Base-by-base conservation (phyloP, 2,888 invertebrate species). In the Drosophila nigritarsus region DNA sequence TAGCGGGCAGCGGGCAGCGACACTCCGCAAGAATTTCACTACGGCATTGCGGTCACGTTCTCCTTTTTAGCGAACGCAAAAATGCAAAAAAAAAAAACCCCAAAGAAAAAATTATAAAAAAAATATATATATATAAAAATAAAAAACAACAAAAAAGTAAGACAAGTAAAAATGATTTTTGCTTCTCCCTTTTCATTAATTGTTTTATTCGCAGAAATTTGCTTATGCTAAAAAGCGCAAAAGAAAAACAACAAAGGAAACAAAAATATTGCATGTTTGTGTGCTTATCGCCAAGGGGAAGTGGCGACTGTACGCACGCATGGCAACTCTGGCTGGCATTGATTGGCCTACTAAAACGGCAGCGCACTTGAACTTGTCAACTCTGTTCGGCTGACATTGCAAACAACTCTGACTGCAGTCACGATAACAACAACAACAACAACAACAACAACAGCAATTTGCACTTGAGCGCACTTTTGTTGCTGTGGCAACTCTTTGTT, bases 21-120 rank as follows among this genome's bases (percentile, higher is more conserved):
- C 82, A 80, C 63, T 65, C 64, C 63, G 65, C 34, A 65, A 50
- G 63, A 62, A 77, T 77, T 86, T 73, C 69, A 73, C 80, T 85
- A 68, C 59, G 74, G 82, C 82, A 88, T 88, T 80, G 87, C 83
- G 87, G 89, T 88, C 87, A 88, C 87, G 87, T 88, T 83, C 90
- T 87, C 76, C 76, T 79, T 83, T 71, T 80, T 78, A 63, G 66
- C 55, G 36, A 68, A 51, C 32, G 62, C 62, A 65, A 61, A 51
- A 62, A 29, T 7, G 51, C n/a, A 24, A n/a, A 59, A 50, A 50
- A 27, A 48, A 20, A 59, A 48, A 45, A 24, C 1, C 15, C 2
- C 20, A 7, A 15, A 20, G 27, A 54, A 38, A 30, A 68, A 15
- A 30, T 32, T 2, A 0, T 9, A 9, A 59, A 11, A 9, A 27